Conservation (phyloP, 1,140 invertebrate genomes). For the Steinernema feltiae region DNA sequence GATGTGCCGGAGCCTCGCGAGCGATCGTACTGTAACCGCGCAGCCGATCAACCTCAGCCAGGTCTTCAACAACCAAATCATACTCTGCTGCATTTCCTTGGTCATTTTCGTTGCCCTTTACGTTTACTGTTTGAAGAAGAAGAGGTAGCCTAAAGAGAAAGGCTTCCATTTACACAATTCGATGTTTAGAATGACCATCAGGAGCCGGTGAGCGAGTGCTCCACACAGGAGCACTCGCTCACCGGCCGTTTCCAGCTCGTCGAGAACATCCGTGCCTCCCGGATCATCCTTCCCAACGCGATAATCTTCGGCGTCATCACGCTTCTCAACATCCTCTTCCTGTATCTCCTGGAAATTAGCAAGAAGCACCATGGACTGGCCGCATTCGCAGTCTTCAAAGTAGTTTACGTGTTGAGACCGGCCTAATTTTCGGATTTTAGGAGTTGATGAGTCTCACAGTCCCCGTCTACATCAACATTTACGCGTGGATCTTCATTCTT, state of each 20-base stretch:
- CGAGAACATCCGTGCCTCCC: not conserved
- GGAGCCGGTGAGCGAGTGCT: no score
- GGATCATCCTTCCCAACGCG: not conserved
- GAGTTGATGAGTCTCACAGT: conserved; percentile 1
- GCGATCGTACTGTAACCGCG: not conserved
- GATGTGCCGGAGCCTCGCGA: not conserved
- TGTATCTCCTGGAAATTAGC: not conserved
- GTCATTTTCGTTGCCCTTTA: not conserved
- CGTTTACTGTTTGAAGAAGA: not conserved
- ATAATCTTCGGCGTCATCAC: not conserved
- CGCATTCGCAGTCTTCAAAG: not conserved
- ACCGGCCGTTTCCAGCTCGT: not conserved
- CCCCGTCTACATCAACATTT: not conserved
- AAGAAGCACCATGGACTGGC: not conserved
- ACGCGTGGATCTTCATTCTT: not conserved
- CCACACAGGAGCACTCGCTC: not conserved
- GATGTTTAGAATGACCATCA: not conserved
- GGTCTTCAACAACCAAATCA: not conserved
- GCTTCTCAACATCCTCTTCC: not conserved
- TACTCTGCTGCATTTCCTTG: not conserved
- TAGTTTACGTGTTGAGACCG: not conserved
- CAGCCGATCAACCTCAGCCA: not conserved
- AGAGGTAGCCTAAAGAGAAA: not conserved
- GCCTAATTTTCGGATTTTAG: not conserved
- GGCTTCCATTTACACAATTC: no score